Evolutionary conservation across 23 tunicate species (phyloP).

Genomic region (Styela clava): DNA sequence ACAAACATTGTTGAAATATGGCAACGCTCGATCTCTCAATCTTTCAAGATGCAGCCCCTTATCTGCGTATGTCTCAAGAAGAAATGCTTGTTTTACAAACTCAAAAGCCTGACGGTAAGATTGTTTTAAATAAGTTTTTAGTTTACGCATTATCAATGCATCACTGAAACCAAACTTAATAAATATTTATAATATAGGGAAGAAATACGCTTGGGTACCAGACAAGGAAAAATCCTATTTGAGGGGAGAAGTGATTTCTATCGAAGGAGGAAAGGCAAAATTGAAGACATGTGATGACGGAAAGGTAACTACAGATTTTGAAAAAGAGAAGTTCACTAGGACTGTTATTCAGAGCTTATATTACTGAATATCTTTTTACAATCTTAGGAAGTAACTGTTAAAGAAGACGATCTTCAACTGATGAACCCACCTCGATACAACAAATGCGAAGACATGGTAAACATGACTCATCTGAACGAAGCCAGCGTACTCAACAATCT

Average conservation of each 20-base stretch:
- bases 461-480: slow-evolving; percentile 93
- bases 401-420: slow-evolving; percentile 75
- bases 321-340: too few species aligned
- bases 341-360: too few species aligned
- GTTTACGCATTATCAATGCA: too few species aligned
- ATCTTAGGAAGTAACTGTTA: slow-evolving; percentile 59
- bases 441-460: slow-evolving; percentile 89
- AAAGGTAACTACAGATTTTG: slow-evolving; percentile 24
- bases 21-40: slow-evolving; percentile 71
- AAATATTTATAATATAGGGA: too few species aligned
- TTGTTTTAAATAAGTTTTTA: too few species aligned
- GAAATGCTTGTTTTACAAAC: slow-evolving; percentile 55
- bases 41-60: slow-evolving; percentile 74
- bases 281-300: slow-evolving; percentile 61
- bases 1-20: slow-evolving; percentile 19
- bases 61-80: slow-evolving; percentile 73
- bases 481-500: slow-evolving; percentile 84
- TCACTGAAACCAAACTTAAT: too few species aligned
- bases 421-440: slow-evolving; percentile 89
- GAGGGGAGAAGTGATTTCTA: slow-evolving; percentile 56
- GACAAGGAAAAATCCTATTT: slow-evolving; percentile 67
- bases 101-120: slow-evolving; percentile 67
- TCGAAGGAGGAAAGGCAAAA: slow-evolving; percentile 60
- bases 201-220: slow-evolving; percentile 71
- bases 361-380: not conserved